phyloP scores from a whole-genome alignment of 1,140 invertebrate species.

The Odontomachus brunneus region DNA sequence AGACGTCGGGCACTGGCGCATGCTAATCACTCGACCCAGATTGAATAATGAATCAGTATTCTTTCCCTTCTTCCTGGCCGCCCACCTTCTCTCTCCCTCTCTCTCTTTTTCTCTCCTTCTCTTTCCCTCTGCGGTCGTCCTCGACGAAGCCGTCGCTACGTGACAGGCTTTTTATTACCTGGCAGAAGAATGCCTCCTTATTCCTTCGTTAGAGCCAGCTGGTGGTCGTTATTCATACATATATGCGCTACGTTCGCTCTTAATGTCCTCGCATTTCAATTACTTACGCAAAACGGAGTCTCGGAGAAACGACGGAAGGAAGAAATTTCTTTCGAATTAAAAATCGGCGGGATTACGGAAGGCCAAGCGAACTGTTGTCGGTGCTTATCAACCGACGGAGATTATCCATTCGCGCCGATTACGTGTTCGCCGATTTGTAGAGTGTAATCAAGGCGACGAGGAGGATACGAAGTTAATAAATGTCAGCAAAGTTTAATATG shows the following conservation, averaged over 20 bases:
- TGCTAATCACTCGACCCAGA: conserved; percentile 86
- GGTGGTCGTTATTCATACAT: conserved; percentile 58
- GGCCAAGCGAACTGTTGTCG: neutral
- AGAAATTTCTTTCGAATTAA: conserved; percentile 23
- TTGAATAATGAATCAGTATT: conserved; percentile 86
- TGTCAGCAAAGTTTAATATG: neutral
- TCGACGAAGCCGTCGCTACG: conserved; percentile 73
- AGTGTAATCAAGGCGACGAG: neutral
- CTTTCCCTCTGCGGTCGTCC: conserved; percentile 53
- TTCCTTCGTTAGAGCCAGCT: conserved; percentile 47
- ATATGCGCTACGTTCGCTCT: conserved; percentile 40
- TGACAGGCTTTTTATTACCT: conserved; percentile 83
- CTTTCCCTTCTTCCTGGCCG: conserved; percentile 79
- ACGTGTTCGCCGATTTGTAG: neutral
- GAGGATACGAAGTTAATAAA: neutral
- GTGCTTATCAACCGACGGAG: neutral
- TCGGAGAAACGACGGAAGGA: too few relatives aligned
- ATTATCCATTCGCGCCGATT: neutral
- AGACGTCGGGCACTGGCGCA: conserved; percentile 80
- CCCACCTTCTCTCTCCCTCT: conserved; percentile 63
- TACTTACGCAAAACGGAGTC: conserved; percentile 6
- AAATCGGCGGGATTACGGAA: neutral
- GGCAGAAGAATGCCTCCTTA: conserved; percentile 61
- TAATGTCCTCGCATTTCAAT: conserved; percentile 52
- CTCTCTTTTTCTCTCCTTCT: neutral